phyloP scores from a whole-genome alignment of 2,113 vertebrate genomes.

The Bubo blakistoni region DNA sequence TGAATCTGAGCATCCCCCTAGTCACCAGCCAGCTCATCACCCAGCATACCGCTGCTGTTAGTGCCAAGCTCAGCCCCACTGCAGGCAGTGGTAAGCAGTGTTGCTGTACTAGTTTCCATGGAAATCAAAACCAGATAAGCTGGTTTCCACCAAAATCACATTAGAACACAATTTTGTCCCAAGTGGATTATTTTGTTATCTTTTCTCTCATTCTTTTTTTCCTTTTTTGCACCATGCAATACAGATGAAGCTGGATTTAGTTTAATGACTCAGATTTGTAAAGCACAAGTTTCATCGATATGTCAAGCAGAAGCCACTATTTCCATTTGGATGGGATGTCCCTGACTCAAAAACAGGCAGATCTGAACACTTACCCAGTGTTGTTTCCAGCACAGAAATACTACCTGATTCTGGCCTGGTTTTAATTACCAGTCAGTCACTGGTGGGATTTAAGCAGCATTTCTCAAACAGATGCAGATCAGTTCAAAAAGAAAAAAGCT shows the following conservation, averaged over 20 bases:
- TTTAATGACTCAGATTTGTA: not conserved
- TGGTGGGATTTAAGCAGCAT: not conserved
- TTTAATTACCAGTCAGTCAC: not conserved
- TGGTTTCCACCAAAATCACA: slow-evolving; percentile 36
- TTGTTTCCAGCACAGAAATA: not conserved
- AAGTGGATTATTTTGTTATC: not conserved
- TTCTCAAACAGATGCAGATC: not conserved
- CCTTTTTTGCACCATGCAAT: not conserved
- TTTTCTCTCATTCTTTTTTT: not conserved
- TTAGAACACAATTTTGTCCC: not conserved
- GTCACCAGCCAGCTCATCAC: not conserved
- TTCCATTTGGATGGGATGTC: not conserved
- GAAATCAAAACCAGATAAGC: slow-evolving; percentile 58
- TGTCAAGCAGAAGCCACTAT: not conserved
- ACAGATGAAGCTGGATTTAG: not conserved
- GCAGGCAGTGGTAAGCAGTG: not conserved
- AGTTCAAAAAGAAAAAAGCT: not conserved
- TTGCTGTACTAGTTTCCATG: slow-evolving; percentile 64
- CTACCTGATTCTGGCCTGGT: not conserved
- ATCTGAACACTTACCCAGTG: not conserved
- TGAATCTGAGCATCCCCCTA: not conserved
- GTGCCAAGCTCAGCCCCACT: not conserved
- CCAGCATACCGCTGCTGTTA: not conserved
- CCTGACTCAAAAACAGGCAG: not conserved
- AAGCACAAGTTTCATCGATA: not conserved